phyloP scores from a whole-genome alignment of 2,888 invertebrate species.

The Cantharis lateralis region DNA sequence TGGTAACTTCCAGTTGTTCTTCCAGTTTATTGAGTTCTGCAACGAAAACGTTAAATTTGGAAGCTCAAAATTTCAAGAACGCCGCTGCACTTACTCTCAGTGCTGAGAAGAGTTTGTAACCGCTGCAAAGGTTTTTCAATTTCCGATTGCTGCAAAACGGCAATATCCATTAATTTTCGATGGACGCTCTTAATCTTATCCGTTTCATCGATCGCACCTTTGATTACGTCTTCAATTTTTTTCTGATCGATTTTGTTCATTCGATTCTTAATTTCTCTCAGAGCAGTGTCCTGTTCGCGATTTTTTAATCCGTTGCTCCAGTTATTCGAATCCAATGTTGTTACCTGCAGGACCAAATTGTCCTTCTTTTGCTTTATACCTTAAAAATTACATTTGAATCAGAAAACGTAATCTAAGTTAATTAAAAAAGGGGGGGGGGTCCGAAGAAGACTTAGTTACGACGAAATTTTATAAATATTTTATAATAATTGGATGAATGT shows the following conservation, averaged over 20 bases:
- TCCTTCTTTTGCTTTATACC: slow-evolving; percentile 36
- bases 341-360: slow-evolving; percentile 48
- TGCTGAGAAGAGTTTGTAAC: slow-evolving; percentile 44
- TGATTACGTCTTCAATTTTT: slow-evolving; percentile 34
- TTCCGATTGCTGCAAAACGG: slow-evolving; percentile 46
- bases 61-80: neutral
- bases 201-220: slow-evolving; percentile 41
- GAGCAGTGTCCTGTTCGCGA: slow-evolving; percentile 30
- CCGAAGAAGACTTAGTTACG: no score
- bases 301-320: slow-evolving; percentile 41
- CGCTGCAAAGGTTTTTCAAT: slow-evolving; percentile 46
- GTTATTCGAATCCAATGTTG: slow-evolving; percentile 39
- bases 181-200: slow-evolving; percentile 47
- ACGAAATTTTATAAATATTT: no score
- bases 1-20: slow-evolving; percentile 29
- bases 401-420: no score
- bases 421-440: no score
- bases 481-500: no score
- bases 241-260: slow-evolving; percentile 15
- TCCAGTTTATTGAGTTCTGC: slow-evolving; percentile 33
- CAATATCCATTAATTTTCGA: slow-evolving; percentile 46
- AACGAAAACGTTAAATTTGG: slow-evolving; percentile 13
- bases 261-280: slow-evolving; percentile 30
- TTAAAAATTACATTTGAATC: no score
- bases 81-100: slow-evolving; percentile 36